Evolutionary conservation across 2,888 invertebrate species (phyloP).

Genomic region (Stegophylla sp.): DNA sequence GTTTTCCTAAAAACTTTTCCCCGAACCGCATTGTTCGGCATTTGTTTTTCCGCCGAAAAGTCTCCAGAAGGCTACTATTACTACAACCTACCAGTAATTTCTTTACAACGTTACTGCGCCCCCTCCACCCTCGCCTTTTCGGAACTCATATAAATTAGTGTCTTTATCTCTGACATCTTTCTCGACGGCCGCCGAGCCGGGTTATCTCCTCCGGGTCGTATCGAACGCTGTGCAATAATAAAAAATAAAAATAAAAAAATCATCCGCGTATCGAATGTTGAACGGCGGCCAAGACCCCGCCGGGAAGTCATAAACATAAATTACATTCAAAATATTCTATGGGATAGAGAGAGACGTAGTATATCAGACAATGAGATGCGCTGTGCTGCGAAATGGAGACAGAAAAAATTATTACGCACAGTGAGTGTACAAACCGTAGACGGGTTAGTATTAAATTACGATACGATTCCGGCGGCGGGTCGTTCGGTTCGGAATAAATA

Average conservation of each 20-base stretch:
- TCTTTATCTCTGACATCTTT: slow-evolving; percentile 23
- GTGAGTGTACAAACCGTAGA: background rate
- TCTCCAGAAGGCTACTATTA: background rate
- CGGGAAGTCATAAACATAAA: slow-evolving; percentile 34
- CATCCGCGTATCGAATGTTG: slow-evolving; percentile 30
- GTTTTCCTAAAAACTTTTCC: slow-evolving; percentile 20
- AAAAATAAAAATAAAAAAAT: no score
- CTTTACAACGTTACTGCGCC: background rate
- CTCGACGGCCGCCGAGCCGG: background rate
- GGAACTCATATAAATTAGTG: slow-evolving; percentile 6
- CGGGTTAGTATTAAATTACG: background rate
- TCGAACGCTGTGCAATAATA: slow-evolving; percentile 22
- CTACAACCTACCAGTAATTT: background rate
- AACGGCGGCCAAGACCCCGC: slow-evolving; percentile 25
- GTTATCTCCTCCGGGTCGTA: background rate
- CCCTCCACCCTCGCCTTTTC: background rate
- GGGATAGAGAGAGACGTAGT: background rate
- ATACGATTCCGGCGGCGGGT: background rate
- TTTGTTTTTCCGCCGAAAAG: background rate
- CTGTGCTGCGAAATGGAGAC: background rate
- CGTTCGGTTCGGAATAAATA: slow-evolving; percentile 9
- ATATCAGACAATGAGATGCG: background rate
- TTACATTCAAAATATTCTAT: slow-evolving; percentile 25
- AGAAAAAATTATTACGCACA: background rate
- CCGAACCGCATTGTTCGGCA: background rate